Conservation (phyloP, 2,888 invertebrate species). For the Troides helena region DNA sequence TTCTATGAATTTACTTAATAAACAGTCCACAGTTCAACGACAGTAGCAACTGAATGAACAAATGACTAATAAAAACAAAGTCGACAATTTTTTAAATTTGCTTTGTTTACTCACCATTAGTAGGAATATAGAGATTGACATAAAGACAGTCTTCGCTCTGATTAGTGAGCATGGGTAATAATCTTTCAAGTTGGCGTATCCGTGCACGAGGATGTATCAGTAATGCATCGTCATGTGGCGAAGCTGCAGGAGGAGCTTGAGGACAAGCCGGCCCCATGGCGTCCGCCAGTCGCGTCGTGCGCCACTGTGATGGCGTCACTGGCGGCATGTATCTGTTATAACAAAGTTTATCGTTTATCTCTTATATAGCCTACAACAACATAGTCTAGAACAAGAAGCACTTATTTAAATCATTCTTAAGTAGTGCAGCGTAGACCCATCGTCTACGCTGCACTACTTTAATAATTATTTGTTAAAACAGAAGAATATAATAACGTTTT, state of each 20-base stretch:
- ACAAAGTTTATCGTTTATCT: neutral
- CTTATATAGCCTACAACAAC: neutral
- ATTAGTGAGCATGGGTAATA: conserved; percentile 91
- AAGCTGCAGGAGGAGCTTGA: conserved; percentile 82
- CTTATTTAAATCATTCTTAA: neutral
- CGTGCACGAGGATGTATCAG: conserved; percentile 90
- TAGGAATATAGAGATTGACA: conserved; percentile 97
- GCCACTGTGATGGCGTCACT: conserved; percentile 94
- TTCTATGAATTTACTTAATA: neutral
- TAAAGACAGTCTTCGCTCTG: conserved; percentile 99
- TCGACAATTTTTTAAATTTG: neutral
- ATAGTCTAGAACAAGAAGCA: neutral
- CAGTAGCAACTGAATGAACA: neutral
- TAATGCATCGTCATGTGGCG: conserved; percentile 81
- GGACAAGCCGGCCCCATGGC: conserved; percentile 93
- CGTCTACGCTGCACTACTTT: no score
- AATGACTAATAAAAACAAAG: neutral
- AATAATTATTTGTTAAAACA: no score
- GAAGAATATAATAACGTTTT: no score
- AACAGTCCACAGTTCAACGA: neutral
- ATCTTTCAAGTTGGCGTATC: conserved; percentile 90
- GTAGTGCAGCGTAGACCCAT: no score
- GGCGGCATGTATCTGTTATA: conserved; percentile 92
- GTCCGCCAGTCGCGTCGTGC: conserved; percentile 88
- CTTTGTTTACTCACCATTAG: conserved; percentile 64